Evolutionary conservation across 2,113 vertebrate species (phyloP), one percentile per base, ranked within the genome.

Genomic region (Phalacrocorax pelagicus): DNA sequence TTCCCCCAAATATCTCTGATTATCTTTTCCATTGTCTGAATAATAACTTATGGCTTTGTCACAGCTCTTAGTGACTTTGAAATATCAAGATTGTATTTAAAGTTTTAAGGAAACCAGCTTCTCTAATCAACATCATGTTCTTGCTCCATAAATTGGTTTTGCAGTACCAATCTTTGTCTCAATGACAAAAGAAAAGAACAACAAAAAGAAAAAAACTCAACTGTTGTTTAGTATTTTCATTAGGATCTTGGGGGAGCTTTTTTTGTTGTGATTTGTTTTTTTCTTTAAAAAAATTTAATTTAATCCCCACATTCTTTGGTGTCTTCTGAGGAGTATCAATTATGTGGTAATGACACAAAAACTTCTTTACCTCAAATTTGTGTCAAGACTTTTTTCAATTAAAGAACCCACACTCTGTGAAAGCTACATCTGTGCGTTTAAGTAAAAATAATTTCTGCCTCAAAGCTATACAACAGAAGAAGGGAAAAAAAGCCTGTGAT

Each of bases 391-490:
- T 61, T 91, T 88, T 92, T 79, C 49, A 80, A 11, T 95, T 96
- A 93, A 86, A 80, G 30, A 83, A 86, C 40, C 12, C 51, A 70
- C 10, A 23, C 5, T 88, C 38, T 38, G 38, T 86, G 71, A 88
- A 93, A 93, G 34, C 6, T 95, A 82, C 58, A 81, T 80, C 90
- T 75, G 67, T 70, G 49, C 75, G 34, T 72, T 82, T 66, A 93
- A 86, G 71, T 49, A 72, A 94, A 94, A 92, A 83, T 73, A 92
- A 95, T 77, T 88, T 96, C 30, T 86, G 42, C 86, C 86, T 90
- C 36, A 83, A 86, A 95, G 75, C 74, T 62, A 70, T 88, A 66
- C 5, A 70, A 73, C 12, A 65, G 46, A 59, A 75, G 16, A 51
- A 80, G 42, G 6, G 27, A 32, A 47, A 85, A 79, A 46, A 4